Evolutionary conservation across 2,113 vertebrate genomes (phyloP).

Genomic region (Chaetura pelagica): DNA sequence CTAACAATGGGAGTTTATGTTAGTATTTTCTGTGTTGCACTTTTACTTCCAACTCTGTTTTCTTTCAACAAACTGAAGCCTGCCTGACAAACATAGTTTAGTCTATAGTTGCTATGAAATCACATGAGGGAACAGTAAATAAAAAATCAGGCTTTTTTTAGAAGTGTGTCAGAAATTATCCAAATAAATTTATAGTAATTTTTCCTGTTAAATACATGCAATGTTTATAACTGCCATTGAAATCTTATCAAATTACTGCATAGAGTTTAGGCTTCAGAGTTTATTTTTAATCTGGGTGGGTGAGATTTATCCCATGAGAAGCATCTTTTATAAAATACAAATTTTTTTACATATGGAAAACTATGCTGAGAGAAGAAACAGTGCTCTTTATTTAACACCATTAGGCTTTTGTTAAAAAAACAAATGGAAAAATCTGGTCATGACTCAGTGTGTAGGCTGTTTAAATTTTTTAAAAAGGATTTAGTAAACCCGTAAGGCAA

Average conservation of each 20-base stretch:
- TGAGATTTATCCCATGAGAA: background rate
- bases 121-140: background rate
- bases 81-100: background rate
- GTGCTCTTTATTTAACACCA: background rate
- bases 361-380: background rate
- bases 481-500: conserved; percentile 18
- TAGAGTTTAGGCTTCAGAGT: background rate
- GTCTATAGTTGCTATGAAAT: background rate
- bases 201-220: background rate
- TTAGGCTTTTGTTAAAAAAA: conserved; percentile 33
- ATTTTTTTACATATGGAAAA: background rate
- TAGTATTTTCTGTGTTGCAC: background rate
- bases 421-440: conserved; percentile 6
- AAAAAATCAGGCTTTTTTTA: background rate
- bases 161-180: background rate
- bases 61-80: background rate
- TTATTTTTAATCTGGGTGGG: background rate
- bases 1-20: background rate
- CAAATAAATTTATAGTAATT: background rate
- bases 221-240: background rate
- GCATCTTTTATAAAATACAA: background rate
- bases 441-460: conserved; percentile 45
- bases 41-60: background rate
- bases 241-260: background rate
- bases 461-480: conserved; percentile 41